Evolutionary conservation across 1,140 invertebrate genomes (phyloP).

Genomic region (Babylonia areolata): DNA sequence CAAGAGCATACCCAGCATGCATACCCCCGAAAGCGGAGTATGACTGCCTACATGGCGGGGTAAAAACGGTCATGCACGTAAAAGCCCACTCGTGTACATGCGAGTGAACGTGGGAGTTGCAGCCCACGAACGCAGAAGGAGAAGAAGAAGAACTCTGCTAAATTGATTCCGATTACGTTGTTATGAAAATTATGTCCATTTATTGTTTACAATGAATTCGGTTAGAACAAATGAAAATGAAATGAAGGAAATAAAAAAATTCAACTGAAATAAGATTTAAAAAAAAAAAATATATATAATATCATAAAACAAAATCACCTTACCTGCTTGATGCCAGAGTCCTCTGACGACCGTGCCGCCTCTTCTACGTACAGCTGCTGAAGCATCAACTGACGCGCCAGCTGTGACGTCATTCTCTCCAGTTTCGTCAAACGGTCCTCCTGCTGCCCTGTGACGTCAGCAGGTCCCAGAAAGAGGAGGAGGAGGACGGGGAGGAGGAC

Average conservation of each 20-base stretch:
- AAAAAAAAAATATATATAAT: not conserved
- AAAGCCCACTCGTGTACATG: too few relatives aligned
- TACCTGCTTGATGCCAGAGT: conserved; percentile 51
- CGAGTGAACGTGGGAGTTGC: too few relatives aligned
- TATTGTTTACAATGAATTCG: not conserved
- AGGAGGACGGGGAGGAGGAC: not conserved
- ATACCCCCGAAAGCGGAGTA: too few relatives aligned
- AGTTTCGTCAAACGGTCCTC: not conserved
- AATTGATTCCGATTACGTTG: too few relatives aligned
- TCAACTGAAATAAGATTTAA: not conserved
- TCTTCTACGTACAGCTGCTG: conserved; percentile 53
- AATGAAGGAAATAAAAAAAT: not conserved
- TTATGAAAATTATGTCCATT: too few relatives aligned
- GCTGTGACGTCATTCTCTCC: not conserved
- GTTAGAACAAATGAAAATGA: not conserved
- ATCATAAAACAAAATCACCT: not conserved
- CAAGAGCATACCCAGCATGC: too few relatives aligned
- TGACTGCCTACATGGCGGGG: too few relatives aligned
- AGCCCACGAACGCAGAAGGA: too few relatives aligned
- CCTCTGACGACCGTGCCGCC: conserved; percentile 41
- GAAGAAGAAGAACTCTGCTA: too few relatives aligned
- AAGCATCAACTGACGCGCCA: conserved; percentile 46
- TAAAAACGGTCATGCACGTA: too few relatives aligned
- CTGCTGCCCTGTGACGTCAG: not conserved
- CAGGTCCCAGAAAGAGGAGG: not conserved